phyloP scores from a whole-genome alignment of 2,113 vertebrate species.

The Sigmodon hispidus region DNA sequence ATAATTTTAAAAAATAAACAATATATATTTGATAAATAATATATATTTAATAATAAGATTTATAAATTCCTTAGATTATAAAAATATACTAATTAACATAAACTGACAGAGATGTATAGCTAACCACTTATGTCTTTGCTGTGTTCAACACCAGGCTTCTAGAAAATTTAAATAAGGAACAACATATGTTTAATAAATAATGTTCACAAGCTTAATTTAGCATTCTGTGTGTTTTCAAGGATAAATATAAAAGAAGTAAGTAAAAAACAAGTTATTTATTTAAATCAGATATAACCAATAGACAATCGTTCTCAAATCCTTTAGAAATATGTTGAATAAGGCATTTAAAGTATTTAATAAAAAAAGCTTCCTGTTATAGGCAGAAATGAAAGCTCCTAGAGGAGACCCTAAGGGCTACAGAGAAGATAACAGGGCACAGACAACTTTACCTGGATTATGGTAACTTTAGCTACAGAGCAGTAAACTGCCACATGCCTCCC shows the following conservation, averaged over 20 bases:
- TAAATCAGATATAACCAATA: background rate
- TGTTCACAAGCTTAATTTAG: background rate
- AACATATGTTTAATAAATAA: background rate
- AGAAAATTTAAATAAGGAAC: background rate
- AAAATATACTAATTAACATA: background rate
- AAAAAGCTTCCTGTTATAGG: background rate
- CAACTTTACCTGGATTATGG: background rate
- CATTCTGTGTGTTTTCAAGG: background rate
- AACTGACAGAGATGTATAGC: background rate
- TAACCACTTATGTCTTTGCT: background rate
- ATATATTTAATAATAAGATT: background rate
- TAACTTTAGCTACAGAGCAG: background rate
- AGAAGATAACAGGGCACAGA: background rate
- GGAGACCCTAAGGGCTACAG: background rate
- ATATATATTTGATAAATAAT: background rate
- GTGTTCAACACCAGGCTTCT: background rate
- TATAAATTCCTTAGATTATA: background rate
- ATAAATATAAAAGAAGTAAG: background rate
- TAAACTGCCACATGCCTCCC: background rate
- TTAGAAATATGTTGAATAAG: background rate
- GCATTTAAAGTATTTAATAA: background rate
- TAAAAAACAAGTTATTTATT: background rate
- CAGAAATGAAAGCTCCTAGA: background rate
- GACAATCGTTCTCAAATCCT: background rate
- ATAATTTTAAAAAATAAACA: background rate